These are phyloP conservation scores for Caenorhabditis auriculariae DNA, from an alignment of 2,888 invertebrate species.

Conservation along the genomic window DNA sequence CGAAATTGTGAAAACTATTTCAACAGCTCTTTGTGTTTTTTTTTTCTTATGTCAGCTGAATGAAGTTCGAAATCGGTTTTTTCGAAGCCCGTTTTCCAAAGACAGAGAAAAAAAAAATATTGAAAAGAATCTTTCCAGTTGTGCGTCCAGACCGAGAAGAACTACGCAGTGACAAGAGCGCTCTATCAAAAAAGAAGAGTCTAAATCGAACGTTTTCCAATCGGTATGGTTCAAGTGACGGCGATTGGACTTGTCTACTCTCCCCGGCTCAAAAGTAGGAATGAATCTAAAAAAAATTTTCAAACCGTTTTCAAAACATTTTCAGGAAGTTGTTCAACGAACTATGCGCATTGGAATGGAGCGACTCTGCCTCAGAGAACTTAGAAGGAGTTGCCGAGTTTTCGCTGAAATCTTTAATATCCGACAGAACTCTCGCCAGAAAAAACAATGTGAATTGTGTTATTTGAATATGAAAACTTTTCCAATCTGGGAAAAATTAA, in stretches of 20 bases:
- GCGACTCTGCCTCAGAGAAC: slow-evolving; percentile 14
- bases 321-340: slow-evolving; percentile 40
- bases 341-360: slow-evolving; percentile 35
- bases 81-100: not conserved
- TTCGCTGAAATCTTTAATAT: slow-evolving; percentile 50
- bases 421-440: slow-evolving; percentile 42
- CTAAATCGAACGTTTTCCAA: slow-evolving; percentile 16
- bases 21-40: not conserved
- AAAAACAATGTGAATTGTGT: no score
- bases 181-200: slow-evolving; percentile 40
- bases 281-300: slow-evolving; percentile 4
- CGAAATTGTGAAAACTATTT: not conserved
- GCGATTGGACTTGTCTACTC: slow-evolving; percentile 31
- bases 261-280: no score
- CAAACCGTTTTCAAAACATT: not conserved
- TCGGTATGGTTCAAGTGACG: slow-evolving; percentile 16
- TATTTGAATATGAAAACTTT: no score
- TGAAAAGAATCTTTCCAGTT: slow-evolving; percentile 23
- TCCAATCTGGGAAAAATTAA: not conserved
- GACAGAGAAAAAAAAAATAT: not conserved
- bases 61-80: not conserved
- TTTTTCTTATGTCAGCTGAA: not conserved
- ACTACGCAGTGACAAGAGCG: slow-evolving; percentile 20
- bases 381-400: slow-evolving; percentile 47
- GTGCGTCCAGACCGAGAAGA: slow-evolving; percentile 56